Base-by-base conservation (phyloP, 1,140 invertebrate species). In the Drosophila tsacasi region DNA sequence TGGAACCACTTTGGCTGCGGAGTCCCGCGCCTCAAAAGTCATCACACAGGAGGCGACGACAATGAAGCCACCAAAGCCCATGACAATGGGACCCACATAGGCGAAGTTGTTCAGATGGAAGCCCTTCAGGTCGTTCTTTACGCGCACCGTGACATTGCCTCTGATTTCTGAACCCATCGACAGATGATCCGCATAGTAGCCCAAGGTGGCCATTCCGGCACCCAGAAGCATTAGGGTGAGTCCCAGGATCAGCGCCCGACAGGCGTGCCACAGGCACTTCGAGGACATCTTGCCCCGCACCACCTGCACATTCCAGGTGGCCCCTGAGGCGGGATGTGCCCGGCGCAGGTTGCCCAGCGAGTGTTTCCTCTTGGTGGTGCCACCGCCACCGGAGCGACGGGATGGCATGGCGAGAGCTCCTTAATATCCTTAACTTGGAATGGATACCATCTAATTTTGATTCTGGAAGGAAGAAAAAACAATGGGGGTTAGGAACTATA, bases 11-110 rank as follows among this genome's bases (percentile, higher is more conserved):
- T 98, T 98, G 1, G 97, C 97, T 0, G 97, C 97, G 46, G 96
- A 97, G 92, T 98, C 97, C 0, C 97, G 94, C 0, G 97, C 97
- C 91, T 98, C 97, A 83, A 98, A 98, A 1, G 97, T 98, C 97
- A 98, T 97, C n/a, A 98, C 97, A 79, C 97, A 98, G 1, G 97
- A 97, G 8, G 97, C 97, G 2, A 98, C 97, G 6, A 98, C 97
- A 62, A 98, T 97, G 87, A 98, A 98, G 19, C 97, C 97, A 94
- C 97, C 97, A 40, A 98, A 95, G 39, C 97, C 97, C 97, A 98
- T 98, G 27, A 98, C 96, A 67, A 98, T 97, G 10, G 97, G 97
- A 10, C 97, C 97, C 4, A 97, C 97, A 84, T 98, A 98, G 1
- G 97, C 97, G 2, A 98, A 94, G 91, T 98, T 98, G 93, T 98